Conservation (phyloP, 2,113 vertebrate species). For the Megaceryle maxima region DNA sequence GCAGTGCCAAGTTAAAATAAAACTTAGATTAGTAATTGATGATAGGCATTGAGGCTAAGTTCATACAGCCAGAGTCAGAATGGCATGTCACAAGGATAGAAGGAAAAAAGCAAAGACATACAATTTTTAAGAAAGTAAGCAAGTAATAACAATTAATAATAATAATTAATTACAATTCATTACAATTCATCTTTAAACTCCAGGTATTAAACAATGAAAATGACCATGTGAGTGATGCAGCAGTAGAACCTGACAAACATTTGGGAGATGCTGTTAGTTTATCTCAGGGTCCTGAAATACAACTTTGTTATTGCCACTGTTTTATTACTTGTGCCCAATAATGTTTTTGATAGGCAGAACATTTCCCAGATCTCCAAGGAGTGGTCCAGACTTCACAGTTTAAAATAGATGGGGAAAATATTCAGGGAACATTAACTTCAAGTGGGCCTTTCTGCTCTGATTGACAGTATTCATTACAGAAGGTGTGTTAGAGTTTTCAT, state of each 20-base stretch:
- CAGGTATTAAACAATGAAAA: background rate
- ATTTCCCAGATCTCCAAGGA: constrained; percentile 27
- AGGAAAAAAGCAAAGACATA: background rate
- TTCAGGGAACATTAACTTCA: constrained; percentile 52
- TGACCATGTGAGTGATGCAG: background rate
- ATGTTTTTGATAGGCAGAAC: background rate
- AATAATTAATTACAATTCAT: too few species aligned
- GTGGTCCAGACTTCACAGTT: background rate
- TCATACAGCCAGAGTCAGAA: background rate
- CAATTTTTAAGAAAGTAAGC: background rate
- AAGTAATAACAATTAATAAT: too few species aligned
- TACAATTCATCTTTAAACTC: background rate
- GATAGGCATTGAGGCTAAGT: background rate
- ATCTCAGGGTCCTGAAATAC: background rate
- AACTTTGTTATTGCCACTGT: background rate
- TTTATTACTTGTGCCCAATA: background rate
- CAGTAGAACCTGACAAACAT: background rate
- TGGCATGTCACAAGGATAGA: background rate
- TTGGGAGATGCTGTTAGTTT: background rate
- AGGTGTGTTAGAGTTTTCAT: background rate
- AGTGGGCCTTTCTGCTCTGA: constrained; percentile 34
- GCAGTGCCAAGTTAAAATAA: background rate
- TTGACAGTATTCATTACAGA: constrained; percentile 59
- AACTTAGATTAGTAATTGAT: background rate
- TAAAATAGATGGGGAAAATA: constrained; percentile 49